Percentiles rank a stretch among this genome's conserved stretches.
phyloP scores from a whole-genome alignment of 2,888 invertebrate genomes.

The Chesias legatella region DNA sequence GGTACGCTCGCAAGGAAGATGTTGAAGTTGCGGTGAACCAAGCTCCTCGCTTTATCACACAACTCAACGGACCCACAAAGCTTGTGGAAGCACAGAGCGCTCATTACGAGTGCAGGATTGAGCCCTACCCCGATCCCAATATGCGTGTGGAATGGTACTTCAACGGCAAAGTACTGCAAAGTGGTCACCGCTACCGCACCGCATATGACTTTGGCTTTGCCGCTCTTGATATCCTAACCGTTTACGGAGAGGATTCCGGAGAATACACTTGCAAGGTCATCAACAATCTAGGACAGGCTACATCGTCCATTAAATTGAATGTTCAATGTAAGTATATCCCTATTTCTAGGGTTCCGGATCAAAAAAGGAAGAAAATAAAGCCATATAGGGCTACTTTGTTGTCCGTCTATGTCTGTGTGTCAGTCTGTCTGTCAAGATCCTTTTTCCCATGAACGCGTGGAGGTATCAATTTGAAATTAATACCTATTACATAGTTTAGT shows the following conservation, averaged over 20 bases:
- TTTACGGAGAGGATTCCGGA: slow-evolving; percentile 96
- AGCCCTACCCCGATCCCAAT: slow-evolving; percentile 93
- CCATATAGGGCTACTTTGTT: too few relatives aligned
- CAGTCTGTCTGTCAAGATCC: too few relatives aligned
- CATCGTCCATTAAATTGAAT: slow-evolving; percentile 88
- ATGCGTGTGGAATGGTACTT: slow-evolving; percentile 96
- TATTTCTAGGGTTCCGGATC: too few relatives aligned
- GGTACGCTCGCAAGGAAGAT: slow-evolving; percentile 89
- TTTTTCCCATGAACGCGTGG: too few relatives aligned
- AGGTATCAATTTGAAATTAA: too few relatives aligned
- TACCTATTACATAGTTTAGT: too few relatives aligned
- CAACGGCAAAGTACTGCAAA: slow-evolving; percentile 92
- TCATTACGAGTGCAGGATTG: slow-evolving; percentile 95
- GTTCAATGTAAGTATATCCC: slow-evolving; percentile 85
- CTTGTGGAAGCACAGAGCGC: slow-evolving; percentile 94
- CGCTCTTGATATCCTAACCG: slow-evolving; percentile 95
- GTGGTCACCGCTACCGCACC: slow-evolving; percentile 95
- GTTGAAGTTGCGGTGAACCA: slow-evolving; percentile 90
- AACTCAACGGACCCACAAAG: slow-evolving; percentile 91
- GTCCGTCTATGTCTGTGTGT: too few relatives aligned
- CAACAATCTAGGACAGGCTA: slow-evolving; percentile 91
- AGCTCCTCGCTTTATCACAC: slow-evolving; percentile 91
- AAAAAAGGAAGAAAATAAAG: too few relatives aligned
- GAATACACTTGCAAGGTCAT: slow-evolving; percentile 94
- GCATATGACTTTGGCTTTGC: slow-evolving; percentile 98